Evolutionary conservation across 2,888 invertebrate species (phyloP).

Genomic region (Hirudinaria manillensis): DNA sequence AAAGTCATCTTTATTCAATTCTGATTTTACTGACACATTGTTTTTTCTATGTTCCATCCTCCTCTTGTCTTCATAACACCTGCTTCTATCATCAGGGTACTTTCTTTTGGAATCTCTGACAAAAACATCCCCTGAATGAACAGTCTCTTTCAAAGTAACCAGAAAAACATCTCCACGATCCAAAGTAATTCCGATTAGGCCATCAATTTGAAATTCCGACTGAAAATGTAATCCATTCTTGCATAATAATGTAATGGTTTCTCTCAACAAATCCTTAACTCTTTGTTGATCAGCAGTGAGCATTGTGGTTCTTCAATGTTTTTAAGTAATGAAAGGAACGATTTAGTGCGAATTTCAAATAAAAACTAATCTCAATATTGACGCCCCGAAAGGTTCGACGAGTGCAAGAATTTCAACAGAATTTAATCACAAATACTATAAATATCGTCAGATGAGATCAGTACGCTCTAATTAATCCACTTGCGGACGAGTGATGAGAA

Average conservation of each 20-base stretch:
- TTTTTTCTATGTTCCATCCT: background rate
- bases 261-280: constrained; percentile 35
- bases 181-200: constrained; percentile 38
- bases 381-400: too few species aligned
- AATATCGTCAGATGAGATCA: constrained; percentile 5
- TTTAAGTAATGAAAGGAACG: background rate
- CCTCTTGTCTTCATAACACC: background rate
- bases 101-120: constrained; percentile 25
- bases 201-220: constrained; percentile 36
- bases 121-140: constrained; percentile 33
- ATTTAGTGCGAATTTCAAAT: too few species aligned
- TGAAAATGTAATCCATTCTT: constrained; percentile 37
- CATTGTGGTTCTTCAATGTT: constrained; percentile 6
- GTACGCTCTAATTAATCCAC: background rate
- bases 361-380: too few species aligned
- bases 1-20: constrained; percentile 11
- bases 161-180: constrained; percentile 38
- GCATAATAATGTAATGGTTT: constrained; percentile 38
- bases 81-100: background rate
- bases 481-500: background rate
- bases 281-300: constrained; percentile 34
- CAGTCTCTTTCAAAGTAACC: constrained; percentile 37
- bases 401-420: background rate
- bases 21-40: background rate
- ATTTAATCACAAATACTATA: constrained; percentile 8